Base-by-base conservation (phyloP, 2,888 invertebrate species). In the Sesamia inferens region DNA sequence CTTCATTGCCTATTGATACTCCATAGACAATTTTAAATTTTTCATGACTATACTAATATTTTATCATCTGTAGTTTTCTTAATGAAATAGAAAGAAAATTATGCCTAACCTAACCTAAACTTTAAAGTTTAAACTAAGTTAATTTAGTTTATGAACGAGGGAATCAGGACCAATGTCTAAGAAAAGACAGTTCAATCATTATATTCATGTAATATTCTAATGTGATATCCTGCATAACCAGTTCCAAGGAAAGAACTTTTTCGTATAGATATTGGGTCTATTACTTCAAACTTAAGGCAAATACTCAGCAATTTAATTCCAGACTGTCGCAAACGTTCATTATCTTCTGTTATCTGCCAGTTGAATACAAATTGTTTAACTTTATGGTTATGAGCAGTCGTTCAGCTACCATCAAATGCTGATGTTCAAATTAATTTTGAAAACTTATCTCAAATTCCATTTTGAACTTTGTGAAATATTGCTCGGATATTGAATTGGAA, bases 331-430 rank as follows among this genome's bases (percentile, higher is more conserved):
- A 63, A 82, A 63, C 55, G 66, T 78, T 71, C 62, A 78, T 74
- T 72, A 74, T 82, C 69, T 74, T 44, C 44, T 70, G 69, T 73
- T 83, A 83, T 75, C 71, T 70, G 55, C 62, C 68, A 71, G 71
- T 71, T 72, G 76, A 71, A 67, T 79, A 83, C 68, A 83, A 82
- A 83, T 83, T 82, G 79, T 83, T 83, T 83, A 79, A 83, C 82
- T 81, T 79, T 66, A 82, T 67, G 72, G 57, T 76, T 81, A 81
- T 62, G 66, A 69, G 64, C 76, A 72, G 72, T 76, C 79, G 47
- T 65, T 71, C 65, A 57, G n/a, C 19, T 68, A 57, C 68, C 73
- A 67, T 81, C 71, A 78, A 81, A 69, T 71, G 4, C 59, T 71
- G 62, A 57, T 76, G 75, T 68, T 77, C 71, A 80, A 82, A 71